These are phyloP conservation scores for Indicator indicator DNA, from an alignment of 2,113 vertebrate species.

Conservation along the genomic window DNA sequence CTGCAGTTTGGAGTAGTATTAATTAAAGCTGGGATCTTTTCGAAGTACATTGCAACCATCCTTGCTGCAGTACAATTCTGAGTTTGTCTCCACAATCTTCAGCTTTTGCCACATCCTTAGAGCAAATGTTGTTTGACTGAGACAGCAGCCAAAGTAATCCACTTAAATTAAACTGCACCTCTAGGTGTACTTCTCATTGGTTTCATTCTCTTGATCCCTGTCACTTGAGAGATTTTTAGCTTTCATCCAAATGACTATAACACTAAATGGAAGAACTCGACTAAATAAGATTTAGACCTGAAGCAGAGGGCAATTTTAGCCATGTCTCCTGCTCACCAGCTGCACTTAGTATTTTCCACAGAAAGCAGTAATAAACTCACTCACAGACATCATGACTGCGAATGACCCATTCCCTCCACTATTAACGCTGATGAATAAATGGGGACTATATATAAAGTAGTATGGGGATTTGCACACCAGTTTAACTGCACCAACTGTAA, in stretches of 20 bases:
- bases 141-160: neutral
- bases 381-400: neutral
- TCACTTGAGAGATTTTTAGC: conserved; percentile 22
- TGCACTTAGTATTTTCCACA: neutral
- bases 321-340: neutral
- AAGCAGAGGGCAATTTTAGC: conserved; percentile 48
- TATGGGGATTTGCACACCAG: neutral
- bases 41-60: neutral
- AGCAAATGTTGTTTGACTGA: neutral
- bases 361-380: conserved; percentile 14
- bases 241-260: neutral
- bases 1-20: neutral
- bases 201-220: neutral
- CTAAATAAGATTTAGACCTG: neutral
- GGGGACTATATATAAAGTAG: conserved; percentile 8
- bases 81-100: neutral
- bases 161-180: neutral
- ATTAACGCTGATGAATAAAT: conserved; percentile 15
- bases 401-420: conserved; percentile 6
- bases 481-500: conserved; percentile 29
- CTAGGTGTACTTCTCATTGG: neutral
- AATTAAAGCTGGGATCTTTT: neutral
- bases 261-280: neutral
- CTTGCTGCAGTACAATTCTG: neutral
- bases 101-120: neutral